These are phyloP conservation scores for Emydura subglobosa DNA, from an alignment of 2,113 vertebrate genomes.

Conservation along the genomic window DNA sequence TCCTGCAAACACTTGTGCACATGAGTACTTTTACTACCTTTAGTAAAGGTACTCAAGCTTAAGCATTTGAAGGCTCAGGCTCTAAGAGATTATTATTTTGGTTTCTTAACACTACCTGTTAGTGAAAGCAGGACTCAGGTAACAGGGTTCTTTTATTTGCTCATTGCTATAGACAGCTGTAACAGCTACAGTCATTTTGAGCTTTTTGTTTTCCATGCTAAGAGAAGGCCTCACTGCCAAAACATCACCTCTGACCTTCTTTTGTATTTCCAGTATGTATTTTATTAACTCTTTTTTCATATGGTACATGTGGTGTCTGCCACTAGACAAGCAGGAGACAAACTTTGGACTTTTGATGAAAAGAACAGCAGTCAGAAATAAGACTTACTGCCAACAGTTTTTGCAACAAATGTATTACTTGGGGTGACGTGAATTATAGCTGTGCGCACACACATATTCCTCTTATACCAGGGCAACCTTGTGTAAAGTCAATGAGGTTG, in stretches of 20 bases:
- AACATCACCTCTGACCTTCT: constrained; percentile 74
- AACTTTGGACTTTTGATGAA: constrained; percentile 48
- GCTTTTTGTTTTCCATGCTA: constrained; percentile 72
- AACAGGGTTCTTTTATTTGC: constrained; percentile 36
- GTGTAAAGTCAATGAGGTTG: background rate
- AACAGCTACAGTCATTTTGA: constrained; percentile 60
- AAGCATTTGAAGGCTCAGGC: background rate
- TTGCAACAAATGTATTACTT: background rate
- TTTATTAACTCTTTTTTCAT: constrained; percentile 80
- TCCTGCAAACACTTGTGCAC: background rate
- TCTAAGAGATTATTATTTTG: background rate
- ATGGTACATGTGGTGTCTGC: constrained; percentile 60
- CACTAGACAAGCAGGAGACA: constrained; percentile 60
- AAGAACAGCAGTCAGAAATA: constrained; percentile 47
- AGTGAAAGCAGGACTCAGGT: background rate
- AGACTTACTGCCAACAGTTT: background rate
- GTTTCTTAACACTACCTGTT: background rate
- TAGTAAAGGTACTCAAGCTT: background rate
- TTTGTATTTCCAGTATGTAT: constrained; percentile 71
- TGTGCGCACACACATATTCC: background rate
- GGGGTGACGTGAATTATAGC: background rate
- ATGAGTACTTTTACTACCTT: background rate
- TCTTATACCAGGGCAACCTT: background rate
- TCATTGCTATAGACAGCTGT: constrained; percentile 38
- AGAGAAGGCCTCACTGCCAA: constrained; percentile 71